Evolutionary conservation across 2,797 vertebrate species (phyloP), one percentile per base, ranked within the genome.

Genomic region (Poecilia gillii): DNA sequence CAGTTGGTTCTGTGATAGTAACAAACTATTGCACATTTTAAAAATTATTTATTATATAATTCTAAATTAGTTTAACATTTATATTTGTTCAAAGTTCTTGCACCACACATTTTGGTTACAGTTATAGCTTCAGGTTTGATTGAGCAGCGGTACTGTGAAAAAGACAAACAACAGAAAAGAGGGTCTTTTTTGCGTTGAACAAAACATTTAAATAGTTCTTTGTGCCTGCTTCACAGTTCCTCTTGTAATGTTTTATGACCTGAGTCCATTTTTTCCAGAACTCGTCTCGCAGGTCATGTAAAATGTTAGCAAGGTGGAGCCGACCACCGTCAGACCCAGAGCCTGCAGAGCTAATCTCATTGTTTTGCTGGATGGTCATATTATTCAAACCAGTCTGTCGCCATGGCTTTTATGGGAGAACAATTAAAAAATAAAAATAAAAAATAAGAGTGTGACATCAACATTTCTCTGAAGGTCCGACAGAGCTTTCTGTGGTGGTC

Each of bases 161-260:
- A 77, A 16, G 78, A 73, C 72, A 16, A 4, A 11, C 0, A 59
- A 36, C 0, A 23, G 3, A 49, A 46, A 55, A 31, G 20, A 43
- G 1, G 53, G 53, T 55, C 53, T 55, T 55, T 55, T 88, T 87
- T 82, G 36, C 13, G 72, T 59, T 76, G 71, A 76, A 59, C 72
- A 82, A 92, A 89, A 91, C 88, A 41, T 91, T 94, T 89, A 94
- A 93, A 93, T 81, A 72, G 71, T 78, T 39, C 47, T 43, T 72
- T 62, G 43, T 11, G 74, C 79, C 73, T 81, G 83, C 81, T 88
- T 87, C 79, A 84, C 81, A 81, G 89, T 78, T 77, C 12, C n/a
- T 36, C 90, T 81, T 83, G 89, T 92, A 89, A 91, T 47, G 46
- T 88, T 94, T 94, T 92, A 94, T 90, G 88, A 88, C 88, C 74